phyloP scores from a whole-genome alignment of 2,113 vertebrate genomes.

The Engystomops pustulosus region DNA sequence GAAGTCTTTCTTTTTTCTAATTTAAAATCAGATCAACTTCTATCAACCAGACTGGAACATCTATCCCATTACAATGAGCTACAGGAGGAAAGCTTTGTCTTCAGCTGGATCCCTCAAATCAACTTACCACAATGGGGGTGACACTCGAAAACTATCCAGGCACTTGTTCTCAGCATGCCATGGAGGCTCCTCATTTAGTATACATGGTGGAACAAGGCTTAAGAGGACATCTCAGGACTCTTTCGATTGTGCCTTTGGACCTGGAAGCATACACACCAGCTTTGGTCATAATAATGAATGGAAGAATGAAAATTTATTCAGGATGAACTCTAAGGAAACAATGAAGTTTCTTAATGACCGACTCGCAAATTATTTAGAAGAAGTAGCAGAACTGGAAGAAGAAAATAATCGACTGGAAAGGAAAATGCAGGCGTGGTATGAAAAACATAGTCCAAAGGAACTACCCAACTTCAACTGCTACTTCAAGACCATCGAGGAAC shows the following conservation, averaged over 20 bases:
- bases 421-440: constrained; percentile 63
- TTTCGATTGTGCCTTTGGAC: neutral
- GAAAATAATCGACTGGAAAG: constrained; percentile 73
- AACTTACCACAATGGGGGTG: neutral
- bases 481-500: constrained; percentile 64
- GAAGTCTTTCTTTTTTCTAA: neutral
- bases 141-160: neutral
- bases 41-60: neutral
- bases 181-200: neutral
- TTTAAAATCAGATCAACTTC: neutral
- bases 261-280: neutral
- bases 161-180: neutral
- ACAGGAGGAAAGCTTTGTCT: neutral
- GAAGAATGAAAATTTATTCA: constrained; percentile 63
- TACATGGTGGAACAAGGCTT: constrained; percentile 5
- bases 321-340: constrained; percentile 73
- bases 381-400: constrained; percentile 74
- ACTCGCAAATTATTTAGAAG: constrained; percentile 75
- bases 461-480: constrained; percentile 62
- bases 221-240: neutral
- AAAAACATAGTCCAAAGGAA: constrained; percentile 58
- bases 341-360: constrained; percentile 80
- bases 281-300: constrained; percentile 19
- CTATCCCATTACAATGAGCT: constrained; percentile 9
- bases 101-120: constrained; percentile 12